These are phyloP conservation scores for Anthophora plumipes DNA, from an alignment of 2,888 invertebrate species.

Conservation along the genomic window DNA sequence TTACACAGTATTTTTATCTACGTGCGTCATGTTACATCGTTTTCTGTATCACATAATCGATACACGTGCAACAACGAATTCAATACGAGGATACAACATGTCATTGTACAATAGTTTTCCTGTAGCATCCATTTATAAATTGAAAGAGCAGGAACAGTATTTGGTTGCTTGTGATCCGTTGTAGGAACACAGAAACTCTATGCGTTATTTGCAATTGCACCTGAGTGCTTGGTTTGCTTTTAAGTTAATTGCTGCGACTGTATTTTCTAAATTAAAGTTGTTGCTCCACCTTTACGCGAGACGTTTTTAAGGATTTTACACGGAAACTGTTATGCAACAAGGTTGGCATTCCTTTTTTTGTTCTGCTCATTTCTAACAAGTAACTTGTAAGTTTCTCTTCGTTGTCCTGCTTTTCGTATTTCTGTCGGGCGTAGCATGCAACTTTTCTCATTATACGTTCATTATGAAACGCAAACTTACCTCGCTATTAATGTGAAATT, in stretches of 20 bases:
- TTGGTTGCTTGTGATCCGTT: slow-evolving; percentile 43
- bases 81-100: neutral
- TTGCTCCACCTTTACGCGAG: slow-evolving; percentile 25
- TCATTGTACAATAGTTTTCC: neutral
- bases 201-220: slow-evolving; percentile 51
- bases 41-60: neutral
- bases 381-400: too few species aligned
- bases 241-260: slow-evolving; percentile 59
- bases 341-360: neutral
- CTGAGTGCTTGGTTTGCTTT: slow-evolving; percentile 53
- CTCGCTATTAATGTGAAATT: too few species aligned
- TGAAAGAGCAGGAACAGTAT: slow-evolving; percentile 48
- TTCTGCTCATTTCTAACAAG: neutral
- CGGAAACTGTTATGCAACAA: slow-evolving; percentile 1
- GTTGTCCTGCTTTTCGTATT: neutral
- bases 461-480: too few species aligned
- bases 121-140: slow-evolving; percentile 50
- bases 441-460: neutral
- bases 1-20: neutral
- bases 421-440: neutral
- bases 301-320: slow-evolving; percentile 14
- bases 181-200: neutral
- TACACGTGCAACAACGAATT: slow-evolving; percentile 3
- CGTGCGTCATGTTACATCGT: neutral
- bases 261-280: slow-evolving; percentile 58